These are phyloP conservation scores for Lineus longissimus DNA, from an alignment of 1,140 invertebrate species.

Conservation along the genomic window DNA sequence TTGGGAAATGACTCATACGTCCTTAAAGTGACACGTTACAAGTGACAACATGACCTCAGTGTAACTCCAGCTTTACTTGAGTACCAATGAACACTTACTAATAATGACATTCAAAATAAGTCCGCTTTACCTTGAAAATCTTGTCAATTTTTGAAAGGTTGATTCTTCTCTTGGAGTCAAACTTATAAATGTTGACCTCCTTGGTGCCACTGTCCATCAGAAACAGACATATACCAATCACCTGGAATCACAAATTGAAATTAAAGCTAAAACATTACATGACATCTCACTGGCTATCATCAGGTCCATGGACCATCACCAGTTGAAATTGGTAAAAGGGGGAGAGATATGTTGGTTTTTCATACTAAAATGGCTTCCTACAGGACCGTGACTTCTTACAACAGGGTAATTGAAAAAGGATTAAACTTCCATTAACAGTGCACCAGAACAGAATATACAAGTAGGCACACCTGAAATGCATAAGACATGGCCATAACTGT, in stretches of 20 bases:
- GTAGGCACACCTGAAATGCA: too few species aligned
- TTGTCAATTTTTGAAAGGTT: conserved; percentile 90
- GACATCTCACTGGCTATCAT: background rate
- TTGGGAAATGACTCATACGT: too few species aligned
- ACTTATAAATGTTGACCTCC: conserved; percentile 81
- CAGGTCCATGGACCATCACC: background rate
- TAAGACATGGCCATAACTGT: too few species aligned
- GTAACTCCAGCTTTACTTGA: too few species aligned
- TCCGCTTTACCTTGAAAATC: conserved; percentile 96
- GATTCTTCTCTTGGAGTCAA: conserved; percentile 96
- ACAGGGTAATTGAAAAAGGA: too few species aligned
- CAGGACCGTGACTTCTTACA: background rate
- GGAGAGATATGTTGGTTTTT: background rate
- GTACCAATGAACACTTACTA: too few species aligned
- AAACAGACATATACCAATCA: conserved; percentile 97
- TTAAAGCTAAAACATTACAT: too few species aligned
- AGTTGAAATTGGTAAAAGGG: background rate
- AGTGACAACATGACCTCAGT: too few species aligned
- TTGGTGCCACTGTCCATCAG: conserved; percentile 83
- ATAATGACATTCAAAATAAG: too few species aligned
- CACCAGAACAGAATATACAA: too few species aligned
- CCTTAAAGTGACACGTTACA: too few species aligned
- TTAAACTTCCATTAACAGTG: too few species aligned
- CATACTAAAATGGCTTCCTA: background rate
- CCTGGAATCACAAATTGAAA: conserved; percentile 53